Percentiles rank a stretch among this genome's conserved stretches.
These are phyloP conservation scores for Amblyornis subalaris DNA, from an alignment of 2,113 vertebrate species.

Conservation along the genomic window DNA sequence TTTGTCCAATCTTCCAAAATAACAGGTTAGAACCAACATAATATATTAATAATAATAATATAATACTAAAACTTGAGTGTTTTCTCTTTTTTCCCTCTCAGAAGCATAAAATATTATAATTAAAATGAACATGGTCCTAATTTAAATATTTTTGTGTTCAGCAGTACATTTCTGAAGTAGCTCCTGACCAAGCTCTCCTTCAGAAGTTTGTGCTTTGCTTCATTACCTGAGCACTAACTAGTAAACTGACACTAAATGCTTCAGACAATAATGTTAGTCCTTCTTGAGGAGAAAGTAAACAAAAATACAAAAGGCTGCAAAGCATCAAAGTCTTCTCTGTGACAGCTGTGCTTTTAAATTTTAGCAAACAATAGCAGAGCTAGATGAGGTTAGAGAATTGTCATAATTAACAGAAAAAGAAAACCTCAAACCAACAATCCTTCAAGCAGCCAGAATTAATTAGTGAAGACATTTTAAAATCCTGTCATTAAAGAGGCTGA, in stretches of 20 bases:
- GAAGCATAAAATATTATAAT: neutral
- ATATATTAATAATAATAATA: neutral
- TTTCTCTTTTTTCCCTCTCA: neutral
- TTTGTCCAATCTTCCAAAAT: neutral
- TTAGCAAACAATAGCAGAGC: conserved; percentile 42
- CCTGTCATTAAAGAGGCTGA: neutral
- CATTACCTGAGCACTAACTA: neutral
- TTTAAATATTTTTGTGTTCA: neutral
- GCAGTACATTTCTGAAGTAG: neutral
- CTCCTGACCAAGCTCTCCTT: neutral
- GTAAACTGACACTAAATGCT: neutral
- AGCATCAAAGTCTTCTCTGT: neutral
- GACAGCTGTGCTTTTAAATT: conserved; percentile 32
- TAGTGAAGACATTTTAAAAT: conserved; percentile 48
- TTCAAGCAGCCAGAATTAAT: conserved; percentile 35
- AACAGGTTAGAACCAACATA: neutral
- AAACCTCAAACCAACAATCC: neutral
- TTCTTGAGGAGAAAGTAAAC: neutral
- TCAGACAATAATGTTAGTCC: neutral
- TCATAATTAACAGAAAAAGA: conserved; percentile 9
- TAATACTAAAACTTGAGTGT: neutral
- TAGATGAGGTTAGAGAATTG: conserved; percentile 55
- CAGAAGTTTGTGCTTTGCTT: neutral
- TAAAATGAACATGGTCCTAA: neutral
- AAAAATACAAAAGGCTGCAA: neutral